phyloP scores from a whole-genome alignment of 2,888 invertebrate species.

The Polydesmus complanatus region DNA sequence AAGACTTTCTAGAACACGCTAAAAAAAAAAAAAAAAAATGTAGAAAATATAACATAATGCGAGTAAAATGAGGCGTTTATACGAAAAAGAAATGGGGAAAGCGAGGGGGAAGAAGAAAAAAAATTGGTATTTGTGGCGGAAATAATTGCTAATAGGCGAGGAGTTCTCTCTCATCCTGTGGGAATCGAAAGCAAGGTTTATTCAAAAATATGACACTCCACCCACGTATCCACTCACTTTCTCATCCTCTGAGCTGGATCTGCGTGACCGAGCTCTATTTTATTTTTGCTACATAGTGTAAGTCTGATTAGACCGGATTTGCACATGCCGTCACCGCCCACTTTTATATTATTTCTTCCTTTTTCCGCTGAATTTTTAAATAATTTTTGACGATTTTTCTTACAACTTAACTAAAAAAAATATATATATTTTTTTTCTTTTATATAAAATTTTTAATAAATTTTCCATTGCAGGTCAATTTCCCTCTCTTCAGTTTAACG shows the following conservation, averaged over 20 bases:
- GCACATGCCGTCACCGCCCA: not conserved
- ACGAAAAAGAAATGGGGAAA: too few species aligned
- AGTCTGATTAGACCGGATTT: not conserved
- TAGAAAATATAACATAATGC: too few species aligned
- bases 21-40: too few species aligned
- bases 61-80: not conserved
- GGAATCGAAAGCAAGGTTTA: not conserved
- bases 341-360: not conserved
- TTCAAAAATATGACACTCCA: not conserved
- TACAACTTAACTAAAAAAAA: too few species aligned
- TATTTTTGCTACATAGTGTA: not conserved
- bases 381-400: not conserved
- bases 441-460: slow-evolving; percentile 11
- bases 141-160: not conserved
- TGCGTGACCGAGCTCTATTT: not conserved
- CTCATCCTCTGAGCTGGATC: not conserved
- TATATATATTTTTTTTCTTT: too few species aligned
- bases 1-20: too few species aligned
- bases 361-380: not conserved
- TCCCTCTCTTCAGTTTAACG: slow-evolving; percentile 32
- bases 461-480: slow-evolving; percentile 28
- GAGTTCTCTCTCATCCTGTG: not conserved
- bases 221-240: not conserved
- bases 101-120: not conserved
- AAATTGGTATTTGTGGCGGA: slow-evolving; percentile 17